A percentile compares a stretch with the other conserved stretches of the same genome.
phyloP scores from a whole-genome alignment of 1,140 invertebrate species.

The Orchestia grillus region DNA sequence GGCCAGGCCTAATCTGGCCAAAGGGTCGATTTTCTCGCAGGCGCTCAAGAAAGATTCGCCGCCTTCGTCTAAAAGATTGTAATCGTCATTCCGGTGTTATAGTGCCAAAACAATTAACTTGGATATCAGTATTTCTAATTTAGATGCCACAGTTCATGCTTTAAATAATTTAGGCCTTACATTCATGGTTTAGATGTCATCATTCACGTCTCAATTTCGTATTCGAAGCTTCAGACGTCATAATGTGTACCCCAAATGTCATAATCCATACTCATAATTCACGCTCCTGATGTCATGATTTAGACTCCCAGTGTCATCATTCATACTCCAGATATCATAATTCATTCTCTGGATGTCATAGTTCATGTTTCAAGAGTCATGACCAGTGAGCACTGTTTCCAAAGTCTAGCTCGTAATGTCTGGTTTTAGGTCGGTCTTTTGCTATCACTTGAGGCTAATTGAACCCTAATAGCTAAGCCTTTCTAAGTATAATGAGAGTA shows the following conservation, averaged over 20 bases:
- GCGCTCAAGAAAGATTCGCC: slow-evolving; percentile 49
- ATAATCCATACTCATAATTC: not conserved
- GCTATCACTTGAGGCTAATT: too few relatives aligned
- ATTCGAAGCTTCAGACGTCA: not conserved
- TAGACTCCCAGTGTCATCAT: not conserved
- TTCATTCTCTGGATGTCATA: not conserved
- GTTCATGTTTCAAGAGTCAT: not conserved
- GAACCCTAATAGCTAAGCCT: too few relatives aligned
- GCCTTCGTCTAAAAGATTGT: slow-evolving; percentile 19
- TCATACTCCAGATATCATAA: not conserved
- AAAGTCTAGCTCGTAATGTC: too few relatives aligned
- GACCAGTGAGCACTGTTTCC: too few relatives aligned
- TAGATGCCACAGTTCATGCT: not conserved
- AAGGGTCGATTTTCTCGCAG: slow-evolving; percentile 35
- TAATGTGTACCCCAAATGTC: not conserved
- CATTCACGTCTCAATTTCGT: not conserved
- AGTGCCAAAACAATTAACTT: not conserved
- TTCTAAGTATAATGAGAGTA: too few relatives aligned
- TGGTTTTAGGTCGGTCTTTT: too few relatives aligned
- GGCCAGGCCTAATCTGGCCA: not conserved
- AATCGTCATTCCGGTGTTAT: not conserved
- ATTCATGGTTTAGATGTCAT: not conserved
- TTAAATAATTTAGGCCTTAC: too few relatives aligned
- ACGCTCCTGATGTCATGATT: not conserved
- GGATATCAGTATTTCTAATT: not conserved